A percentile compares a stretch with the other conserved stretches of the same genome.
These are phyloP conservation scores for Zaprionus taronus DNA, from an alignment of 1,140 invertebrate species.

Conservation along the genomic window DNA sequence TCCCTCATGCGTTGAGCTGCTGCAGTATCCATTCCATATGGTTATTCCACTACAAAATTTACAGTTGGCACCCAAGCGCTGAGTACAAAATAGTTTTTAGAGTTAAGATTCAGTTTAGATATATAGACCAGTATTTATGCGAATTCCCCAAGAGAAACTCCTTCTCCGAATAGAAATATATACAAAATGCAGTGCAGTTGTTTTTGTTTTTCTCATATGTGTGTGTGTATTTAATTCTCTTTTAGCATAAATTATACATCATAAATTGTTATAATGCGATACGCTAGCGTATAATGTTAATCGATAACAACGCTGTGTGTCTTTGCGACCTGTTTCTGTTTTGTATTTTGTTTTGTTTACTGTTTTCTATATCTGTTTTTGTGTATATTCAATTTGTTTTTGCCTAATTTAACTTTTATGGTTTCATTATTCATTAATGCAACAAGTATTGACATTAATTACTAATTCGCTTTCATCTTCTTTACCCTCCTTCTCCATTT, in stretches of 20 bases:
- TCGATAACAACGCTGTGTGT: conserved; percentile 40
- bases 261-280: conserved; percentile 71
- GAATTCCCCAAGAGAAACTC: conserved; percentile 30
- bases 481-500: conserved; percentile 1
- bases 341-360: conserved; percentile 14
- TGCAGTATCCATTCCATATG: conserved; percentile 88
- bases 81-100: conserved; percentile 12
- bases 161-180: conserved; percentile 14
- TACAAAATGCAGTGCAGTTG: conserved; percentile 34
- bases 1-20: conserved; percentile 89
- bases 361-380: neutral
- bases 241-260: conserved; percentile 77
- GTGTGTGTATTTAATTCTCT: conserved; percentile 77
- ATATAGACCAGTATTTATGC: conserved; percentile 26
- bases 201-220: conserved; percentile 58
- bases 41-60: conserved; percentile 79
- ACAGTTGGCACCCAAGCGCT: conserved; percentile 50
- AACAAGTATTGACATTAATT: conserved; percentile 57
- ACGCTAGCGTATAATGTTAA: conserved; percentile 36
- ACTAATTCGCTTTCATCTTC: conserved; percentile 48
- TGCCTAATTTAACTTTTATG: conserved; percentile 42
- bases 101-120: conserved; percentile 10
- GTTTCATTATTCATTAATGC: conserved; percentile 32
- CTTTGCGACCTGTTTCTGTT: conserved; percentile 32
- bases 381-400: conserved; percentile 43